Base-by-base conservation (phyloP, 1,140 invertebrate genomes). In the Drosophila parabipectinata region DNA sequence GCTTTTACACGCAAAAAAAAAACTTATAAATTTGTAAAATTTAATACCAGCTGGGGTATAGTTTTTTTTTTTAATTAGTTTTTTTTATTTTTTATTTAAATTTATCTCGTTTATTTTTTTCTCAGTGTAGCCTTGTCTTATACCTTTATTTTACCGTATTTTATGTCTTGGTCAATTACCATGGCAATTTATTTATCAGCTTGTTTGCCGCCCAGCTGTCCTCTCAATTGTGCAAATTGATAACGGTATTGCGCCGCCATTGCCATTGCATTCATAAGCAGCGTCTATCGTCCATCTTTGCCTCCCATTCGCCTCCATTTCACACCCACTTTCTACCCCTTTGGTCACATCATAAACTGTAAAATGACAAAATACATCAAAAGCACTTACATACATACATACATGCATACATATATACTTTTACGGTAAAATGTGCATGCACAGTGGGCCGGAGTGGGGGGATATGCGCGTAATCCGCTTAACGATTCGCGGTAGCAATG, bases 141-240 rank as follows among this genome's bases (percentile, higher is more conserved):
- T 37, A 37, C 4, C 34, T 37, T 12, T 12, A 37, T 37, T 34
- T n/a, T 50, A 45, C 54, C 57, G 50, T 37, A 50, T 52, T 51
- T 51, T 78, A 62, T 55, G 51, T 47, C 57, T 75, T 64, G 62
- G 54, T 55, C 79, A 83, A 83, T 85, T 72, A 80, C 77, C 55
- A 55, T 64, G 58, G 61, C 80, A 83, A 72, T 84, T 84, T 85
- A 80, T 77, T 80, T 69, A 79, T 72, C 59, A 80, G 30, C 26
- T 32, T 57, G 37, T 63, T 18, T 44, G 14, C 41, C 41, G 41
- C 21, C 34, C 15, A 50, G 47, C 34, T 26, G 10, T 32, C 8
- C 18, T 39, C 15, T 5, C 47, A 72, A 59, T 61, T 60, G 28
- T 15, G 47, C 57, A 73, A 54, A 60, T 71, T 50, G 53, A 64